Conservation (phyloP, 1,140 invertebrate genomes). For the Tetramorium parvispinum region DNA sequence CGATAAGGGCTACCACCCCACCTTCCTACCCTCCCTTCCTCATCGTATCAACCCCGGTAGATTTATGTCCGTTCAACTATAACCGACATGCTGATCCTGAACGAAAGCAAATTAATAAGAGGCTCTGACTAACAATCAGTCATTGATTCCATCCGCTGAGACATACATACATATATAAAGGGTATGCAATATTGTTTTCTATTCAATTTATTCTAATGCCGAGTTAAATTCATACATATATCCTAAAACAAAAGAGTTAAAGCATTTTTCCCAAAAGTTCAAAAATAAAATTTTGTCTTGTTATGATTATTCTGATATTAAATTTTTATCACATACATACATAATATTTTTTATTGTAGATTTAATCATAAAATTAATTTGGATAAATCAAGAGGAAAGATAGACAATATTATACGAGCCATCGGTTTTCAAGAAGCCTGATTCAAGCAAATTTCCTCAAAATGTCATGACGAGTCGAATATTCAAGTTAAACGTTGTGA, state of each 20-base stretch:
- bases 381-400: not conserved
- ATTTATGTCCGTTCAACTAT: slow-evolving; percentile 73
- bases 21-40: not conserved
- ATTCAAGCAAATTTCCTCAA: slow-evolving; percentile 27
- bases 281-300: not conserved
- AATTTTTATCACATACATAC: not conserved
- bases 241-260: not conserved
- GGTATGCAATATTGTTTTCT: not conserved
- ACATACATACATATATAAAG: not conserved
- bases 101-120: slow-evolving; percentile 68
- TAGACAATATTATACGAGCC: not conserved
- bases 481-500: slow-evolving; percentile 39
- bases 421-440: not conserved
- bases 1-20: slow-evolving; percentile 77
- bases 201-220: not conserved
- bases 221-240: not conserved
- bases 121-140: slow-evolving; percentile 33
- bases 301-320: not conserved
- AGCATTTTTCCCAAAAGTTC: not conserved
- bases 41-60: slow-evolving; percentile 69
- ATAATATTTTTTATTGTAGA: not conserved
- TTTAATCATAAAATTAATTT: slow-evolving; percentile 8
- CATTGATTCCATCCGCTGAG: not conserved
- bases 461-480: slow-evolving; percentile 20
- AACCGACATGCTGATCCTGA: slow-evolving; percentile 24